phyloP scores from a whole-genome alignment of 2,888 invertebrate species.

The Drosophila paracracens region DNA sequence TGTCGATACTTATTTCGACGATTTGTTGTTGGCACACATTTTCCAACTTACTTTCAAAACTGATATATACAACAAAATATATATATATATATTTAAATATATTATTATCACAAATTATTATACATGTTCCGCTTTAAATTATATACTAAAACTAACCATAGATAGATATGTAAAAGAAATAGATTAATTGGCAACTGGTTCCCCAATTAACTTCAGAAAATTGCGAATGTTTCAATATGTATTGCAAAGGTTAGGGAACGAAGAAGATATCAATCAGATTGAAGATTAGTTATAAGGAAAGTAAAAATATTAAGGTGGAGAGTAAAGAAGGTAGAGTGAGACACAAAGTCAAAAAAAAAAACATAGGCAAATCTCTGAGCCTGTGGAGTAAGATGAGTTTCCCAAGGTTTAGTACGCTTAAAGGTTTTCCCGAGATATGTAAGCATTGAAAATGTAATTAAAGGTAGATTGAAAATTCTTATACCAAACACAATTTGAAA shows the following conservation, averaged over 20 bases:
- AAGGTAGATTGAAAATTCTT: neutral
- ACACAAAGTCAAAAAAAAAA: too few species aligned
- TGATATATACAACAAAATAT: neutral
- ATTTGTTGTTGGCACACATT: slow-evolving; percentile 43
- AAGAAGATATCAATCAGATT: neutral
- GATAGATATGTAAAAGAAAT: neutral
- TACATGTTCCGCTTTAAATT: neutral
- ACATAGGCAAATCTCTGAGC: neutral
- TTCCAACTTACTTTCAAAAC: slow-evolving; percentile 40
- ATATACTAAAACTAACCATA: neutral
- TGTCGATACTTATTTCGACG: slow-evolving; percentile 48
- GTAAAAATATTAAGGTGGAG: neutral
- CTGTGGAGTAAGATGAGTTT: neutral
- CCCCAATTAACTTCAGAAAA: neutral
- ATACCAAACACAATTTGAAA: neutral
- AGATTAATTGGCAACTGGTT: neutral
- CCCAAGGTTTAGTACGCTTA: neutral
- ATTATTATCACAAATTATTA: neutral
- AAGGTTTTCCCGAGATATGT: neutral
- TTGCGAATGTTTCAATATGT: neutral
- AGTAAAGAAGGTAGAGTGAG: too few species aligned
- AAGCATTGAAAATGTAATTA: neutral
- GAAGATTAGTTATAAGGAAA: neutral
- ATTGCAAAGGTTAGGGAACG: neutral
- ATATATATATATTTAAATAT: neutral